Evolutionary conservation across 2,888 invertebrate genomes (phyloP).

Genomic region (Drosophila seclusa): DNA sequence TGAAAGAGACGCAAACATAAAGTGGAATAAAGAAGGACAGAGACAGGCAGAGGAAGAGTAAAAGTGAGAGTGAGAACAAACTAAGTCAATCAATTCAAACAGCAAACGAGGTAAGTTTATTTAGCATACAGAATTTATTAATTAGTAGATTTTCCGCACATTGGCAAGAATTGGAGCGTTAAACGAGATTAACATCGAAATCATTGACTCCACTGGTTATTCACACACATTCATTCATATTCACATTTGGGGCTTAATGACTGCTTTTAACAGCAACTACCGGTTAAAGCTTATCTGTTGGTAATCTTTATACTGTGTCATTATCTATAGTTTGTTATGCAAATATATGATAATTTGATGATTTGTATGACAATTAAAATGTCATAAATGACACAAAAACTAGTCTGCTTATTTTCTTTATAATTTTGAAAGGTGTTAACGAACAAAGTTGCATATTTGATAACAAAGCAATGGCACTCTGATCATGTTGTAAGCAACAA

Average conservation of each 20-base stretch:
- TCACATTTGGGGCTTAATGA: neutral
- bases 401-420: neutral
- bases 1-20: slow-evolving; percentile 3
- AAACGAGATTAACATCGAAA: slow-evolving; percentile 13
- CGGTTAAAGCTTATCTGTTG: neutral
- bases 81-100: slow-evolving; percentile 65
- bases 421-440: neutral
- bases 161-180: slow-evolving; percentile 52
- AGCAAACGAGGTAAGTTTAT: slow-evolving; percentile 66
- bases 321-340: neutral
- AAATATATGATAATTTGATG: neutral
- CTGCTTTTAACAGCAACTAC: slow-evolving; percentile 2
- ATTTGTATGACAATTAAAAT: neutral
- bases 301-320: neutral
- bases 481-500: no score
- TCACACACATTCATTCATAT: slow-evolving; percentile 1
- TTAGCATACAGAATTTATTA: slow-evolving; percentile 51
- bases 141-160: slow-evolving; percentile 53
- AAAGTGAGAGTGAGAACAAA: slow-evolving; percentile 1
- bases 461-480: no score
- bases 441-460: neutral
- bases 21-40: neutral
- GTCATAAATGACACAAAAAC: neutral
- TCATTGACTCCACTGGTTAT: slow-evolving; percentile 23
- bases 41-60: neutral